A percentile compares a stretch with the other conserved stretches of the same genome.
Conservation (phyloP, 2,797 vertebrate genomes). For the Sebastes goodei region DNA sequence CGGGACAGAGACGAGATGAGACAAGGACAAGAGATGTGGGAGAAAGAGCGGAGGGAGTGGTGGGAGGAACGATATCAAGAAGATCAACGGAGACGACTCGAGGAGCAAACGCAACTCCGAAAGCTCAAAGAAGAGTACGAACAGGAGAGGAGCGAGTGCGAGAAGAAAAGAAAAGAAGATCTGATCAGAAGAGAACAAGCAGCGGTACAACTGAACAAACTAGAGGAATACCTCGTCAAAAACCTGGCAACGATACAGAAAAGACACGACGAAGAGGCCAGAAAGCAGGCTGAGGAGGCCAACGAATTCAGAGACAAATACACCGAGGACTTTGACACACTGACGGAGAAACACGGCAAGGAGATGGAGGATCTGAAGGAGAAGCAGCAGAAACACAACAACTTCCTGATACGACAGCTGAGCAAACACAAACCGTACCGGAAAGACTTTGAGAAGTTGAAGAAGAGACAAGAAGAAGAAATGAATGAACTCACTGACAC, state of each 20-base stretch:
- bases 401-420: background rate
- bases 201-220: background rate
- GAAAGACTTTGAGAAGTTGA: background rate
- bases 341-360: background rate
- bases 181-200: background rate
- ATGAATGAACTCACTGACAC: background rate
- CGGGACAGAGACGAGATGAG: background rate
- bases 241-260: background rate
- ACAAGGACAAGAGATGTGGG: background rate
- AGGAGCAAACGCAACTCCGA: background rate
- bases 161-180: background rate
- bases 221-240: background rate
- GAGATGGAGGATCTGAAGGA: slow-evolving; percentile 17
- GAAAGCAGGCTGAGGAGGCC: slow-evolving; percentile 18
- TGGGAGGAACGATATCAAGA: slow-evolving; percentile 11
- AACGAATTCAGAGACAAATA: slow-evolving; percentile 11
- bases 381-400: background rate
- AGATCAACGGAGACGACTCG: background rate
- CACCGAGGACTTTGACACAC: background rate
- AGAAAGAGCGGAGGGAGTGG: slow-evolving; percentile 2
- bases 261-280: slow-evolving; percentile 16
- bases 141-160: background rate
- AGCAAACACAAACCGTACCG: background rate
- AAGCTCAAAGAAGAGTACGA: slow-evolving; percentile 19
- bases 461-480: slow-evolving; percentile 9